Evolutionary conservation across 2,888 invertebrate species (phyloP), one percentile per base, ranked within the genome.

Genomic region (Phalangium opilio): DNA sequence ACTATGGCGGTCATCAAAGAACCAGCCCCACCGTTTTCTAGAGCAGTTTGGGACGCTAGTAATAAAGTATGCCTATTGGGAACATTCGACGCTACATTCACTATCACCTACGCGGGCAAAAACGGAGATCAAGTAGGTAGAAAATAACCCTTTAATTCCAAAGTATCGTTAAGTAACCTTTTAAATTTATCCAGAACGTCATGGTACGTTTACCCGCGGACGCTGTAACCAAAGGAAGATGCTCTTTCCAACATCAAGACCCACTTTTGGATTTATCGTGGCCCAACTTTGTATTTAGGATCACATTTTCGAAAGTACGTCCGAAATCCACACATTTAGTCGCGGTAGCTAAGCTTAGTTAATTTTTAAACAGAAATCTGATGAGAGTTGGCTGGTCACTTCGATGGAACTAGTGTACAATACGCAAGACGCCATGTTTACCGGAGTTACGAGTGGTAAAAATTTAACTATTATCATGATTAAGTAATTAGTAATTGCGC

Each of bases 221-320:
- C 14, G 49, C 53, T 19, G 51, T 34, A 35, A 43, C 43, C 17
- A 57, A 53, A 45, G 57, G 57, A 5, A 39, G 49, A 8, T 57
- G 57, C 20, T 54, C 50, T 12, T 49, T 48, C 32, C 39, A 49
- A 14, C 52, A 56, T 17, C 48, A 50, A 15, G 50, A 51, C 33
- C 55, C 57, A 7, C 43, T 52, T 4, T 33, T 57, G 3, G 57
- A 57, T 34, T 41, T 57, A 14, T 42, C 47, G 20, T 57, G 57
- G 57, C 50, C 50, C 12, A 60, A 61, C 14, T 85, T 83, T 61
- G 72, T 75, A 1, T 67, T 87, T 38, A 74, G 76, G 45, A 79
- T 81, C 72, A 75, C 75, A 55, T 89, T 87, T 61, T 77, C 79
- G 49, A 86, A 86, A 77, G 85, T 85, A 66, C 59, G 56, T 50